Evolutionary conservation across 2,888 invertebrate genomes (phyloP), one percentile per base, ranked within the genome.

Genomic region (Mimachlamys varia): DNA sequence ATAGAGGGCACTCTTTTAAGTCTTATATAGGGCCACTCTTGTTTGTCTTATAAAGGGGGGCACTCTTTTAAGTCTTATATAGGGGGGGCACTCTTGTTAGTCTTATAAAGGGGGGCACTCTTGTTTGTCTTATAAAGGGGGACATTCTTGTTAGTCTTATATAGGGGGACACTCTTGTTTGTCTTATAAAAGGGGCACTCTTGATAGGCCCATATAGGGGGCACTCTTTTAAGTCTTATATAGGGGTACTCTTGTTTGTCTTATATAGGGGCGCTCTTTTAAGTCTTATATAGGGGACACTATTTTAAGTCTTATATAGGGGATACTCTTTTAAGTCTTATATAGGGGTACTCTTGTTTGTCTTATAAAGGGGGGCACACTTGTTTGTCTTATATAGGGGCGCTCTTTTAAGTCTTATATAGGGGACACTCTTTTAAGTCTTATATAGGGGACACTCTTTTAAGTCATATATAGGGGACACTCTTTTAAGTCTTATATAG

Each of bases 321-420:
- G 62, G 76, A 33, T 12, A 22, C 76, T 76, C 7, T 1, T 13
- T 27, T 76, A 33, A 27, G 27, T 27, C 15, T 76, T 33, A 33
- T 76, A 33, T 33, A 53, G 33, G 76, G 76, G 76, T 2, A 33
- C 76, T 76, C 33, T 27, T 27, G 76, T 76, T 33, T 33, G 76
- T 33, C 33, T 33, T 22, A 22, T 3, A 7, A n/a, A n/a, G n/a
- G n/a, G n/a, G n/a, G n/a, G n/a, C n/a, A n/a, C n/a, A n/a, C n/a
- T n/a, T n/a, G n/a, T n/a, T n/a, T n/a, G n/a, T n/a, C n/a, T 22
- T 94, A 94, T 89, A 89, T 96, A 12, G 96, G 95, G 0, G 93
- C 15, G 95, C 95, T 55, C 90, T 96, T 92, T 96, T 96, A 93
- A 93, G 95, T 92, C 38, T 33, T 33, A 76, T 76, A 33, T 76